A percentile compares a stretch with the other conserved stretches of the same genome.
Evolutionary conservation across 2,797 vertebrate genomes (phyloP).

Genomic region (Lutjanus argentimaculatus): DNA sequence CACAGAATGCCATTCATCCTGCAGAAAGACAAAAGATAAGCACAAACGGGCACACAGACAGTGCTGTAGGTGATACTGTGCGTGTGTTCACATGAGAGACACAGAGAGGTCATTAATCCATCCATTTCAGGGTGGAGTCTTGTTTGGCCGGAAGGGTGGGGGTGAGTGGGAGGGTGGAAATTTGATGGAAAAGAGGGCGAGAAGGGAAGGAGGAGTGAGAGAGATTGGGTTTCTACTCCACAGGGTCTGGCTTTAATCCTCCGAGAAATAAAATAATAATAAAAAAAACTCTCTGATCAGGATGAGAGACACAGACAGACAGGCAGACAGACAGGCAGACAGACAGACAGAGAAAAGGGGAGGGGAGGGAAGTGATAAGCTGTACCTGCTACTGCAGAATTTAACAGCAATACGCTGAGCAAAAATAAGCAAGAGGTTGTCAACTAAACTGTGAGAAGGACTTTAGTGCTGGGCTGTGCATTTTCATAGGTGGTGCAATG

Average conservation of each 20-base stretch:
- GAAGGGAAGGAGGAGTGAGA: slow-evolving; percentile 45
- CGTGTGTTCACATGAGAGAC: slow-evolving; percentile 41
- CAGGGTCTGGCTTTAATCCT: slow-evolving; percentile 69
- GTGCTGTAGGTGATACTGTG: slow-evolving; percentile 45
- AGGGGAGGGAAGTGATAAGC: slow-evolving; percentile 35
- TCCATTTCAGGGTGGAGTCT: slow-evolving; percentile 69
- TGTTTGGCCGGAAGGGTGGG: slow-evolving; percentile 40
- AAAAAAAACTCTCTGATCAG: slow-evolving; percentile 59
- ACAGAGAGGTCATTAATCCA: slow-evolving; percentile 73
- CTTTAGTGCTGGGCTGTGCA: slow-evolving; percentile 21
- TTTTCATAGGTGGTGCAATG: slow-evolving; percentile 11
- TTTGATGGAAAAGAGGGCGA: slow-evolving; percentile 64
- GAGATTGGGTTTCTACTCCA: slow-evolving; percentile 63
- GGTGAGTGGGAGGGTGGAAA: slow-evolving; percentile 5
- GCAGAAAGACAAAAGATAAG: slow-evolving; percentile 45
- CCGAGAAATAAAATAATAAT: slow-evolving; percentile 63
- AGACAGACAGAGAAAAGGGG: slow-evolving; percentile 28
- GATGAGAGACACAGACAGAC: slow-evolving; percentile 42
- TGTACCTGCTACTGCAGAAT: slow-evolving; percentile 59
- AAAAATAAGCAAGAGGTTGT: slow-evolving; percentile 24
- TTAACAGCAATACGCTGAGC: slow-evolving; percentile 36
- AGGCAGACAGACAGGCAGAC: slow-evolving; percentile 40
- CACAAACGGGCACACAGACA: slow-evolving; percentile 35
- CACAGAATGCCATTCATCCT: slow-evolving; percentile 24
- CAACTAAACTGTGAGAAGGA: slow-evolving; percentile 14